Base-by-base conservation (phyloP, 2,113 vertebrate species). In the Alouatta palliata region DNA sequence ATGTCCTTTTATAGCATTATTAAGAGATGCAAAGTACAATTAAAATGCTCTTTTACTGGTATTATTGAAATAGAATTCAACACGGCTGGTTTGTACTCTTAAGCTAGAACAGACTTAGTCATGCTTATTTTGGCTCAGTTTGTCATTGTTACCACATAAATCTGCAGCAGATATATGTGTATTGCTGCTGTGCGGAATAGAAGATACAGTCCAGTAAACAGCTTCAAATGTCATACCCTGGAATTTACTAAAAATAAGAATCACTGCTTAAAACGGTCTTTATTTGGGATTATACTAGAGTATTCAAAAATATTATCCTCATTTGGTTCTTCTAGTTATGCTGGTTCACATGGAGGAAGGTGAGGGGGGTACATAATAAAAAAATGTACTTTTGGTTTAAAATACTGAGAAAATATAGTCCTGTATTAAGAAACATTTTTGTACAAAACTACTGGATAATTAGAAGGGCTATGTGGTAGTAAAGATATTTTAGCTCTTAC, bases 401-500 rank as follows among this genome's bases (percentile, higher is more conserved):
- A 93, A 83, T 96, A 9, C 49, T 79, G 0, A 6, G 47, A 97
- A 97, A 97, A 95, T 80, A 40, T 27, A 54, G 25, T 87, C 35
- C n/a, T 96, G 52, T 14, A 47, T 97, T 96, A 97, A 97, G 96
- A 98, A 98, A 94, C 91, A 96, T 94, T 98, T 98, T 91, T 97
- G 91, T 96, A 82, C 96, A 97, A 98, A 98, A 96, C 95, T 97
- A 94, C 47, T 97, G 73, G 93, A 92, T 98, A 98, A 97, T 97
- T 97, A 97, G 95, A 94, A 97, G 90, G 76, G 73, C 94, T 97
- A 95, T 94, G 93, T 97, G 94, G 96, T 97, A 98, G 94, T 94
- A 97, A 98, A 98, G 97, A 98, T 98, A 98, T 97, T 98, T 98
- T 97, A 98, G 97, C 90, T 98, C 97, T 98, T 98, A 98, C 98